Evolutionary conservation across 2,888 invertebrate species (phyloP).

Genomic region (Lissonota sp.): DNA sequence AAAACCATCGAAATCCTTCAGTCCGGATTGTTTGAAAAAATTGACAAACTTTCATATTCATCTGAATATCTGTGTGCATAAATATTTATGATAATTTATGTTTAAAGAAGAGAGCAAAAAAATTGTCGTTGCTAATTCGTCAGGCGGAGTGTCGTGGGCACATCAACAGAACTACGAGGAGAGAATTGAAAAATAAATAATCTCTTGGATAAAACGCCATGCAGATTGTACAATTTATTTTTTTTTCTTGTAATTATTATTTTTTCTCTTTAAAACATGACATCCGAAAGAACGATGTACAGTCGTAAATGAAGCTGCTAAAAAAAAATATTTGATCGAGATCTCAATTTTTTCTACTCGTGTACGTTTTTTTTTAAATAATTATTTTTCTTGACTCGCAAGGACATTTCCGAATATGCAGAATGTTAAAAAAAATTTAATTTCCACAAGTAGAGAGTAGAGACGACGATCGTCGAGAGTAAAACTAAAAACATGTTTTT

Average conservation of each 20-base stretch:
- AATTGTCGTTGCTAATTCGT: slow-evolving; percentile 23
- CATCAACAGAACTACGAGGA: neutral
- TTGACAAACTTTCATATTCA: slow-evolving; percentile 14
- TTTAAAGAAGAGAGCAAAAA: slow-evolving; percentile 20
- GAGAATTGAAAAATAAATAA: neutral
- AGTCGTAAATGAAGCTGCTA: slow-evolving; percentile 48
- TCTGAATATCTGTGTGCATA: neutral
- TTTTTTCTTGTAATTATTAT: neutral
- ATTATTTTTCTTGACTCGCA: no score
- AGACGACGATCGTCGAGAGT: slow-evolving; percentile 8
- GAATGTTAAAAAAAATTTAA: slow-evolving; percentile 2
- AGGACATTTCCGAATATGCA: neutral
- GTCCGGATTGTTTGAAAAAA: slow-evolving; percentile 7
- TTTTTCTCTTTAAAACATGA: slow-evolving; percentile 31
- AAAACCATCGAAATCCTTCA: slow-evolving; percentile 1
- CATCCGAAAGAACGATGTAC: slow-evolving; percentile 33
- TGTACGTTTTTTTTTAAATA: slow-evolving; percentile 6
- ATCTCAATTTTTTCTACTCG: slow-evolving; percentile 13
- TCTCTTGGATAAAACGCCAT: neutral
- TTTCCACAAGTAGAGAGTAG: slow-evolving; percentile 16
- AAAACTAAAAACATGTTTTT: slow-evolving; percentile 11
- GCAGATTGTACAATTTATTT: slow-evolving; percentile 24
- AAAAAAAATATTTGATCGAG: slow-evolving; percentile 10
- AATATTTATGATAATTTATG: slow-evolving; percentile 14
- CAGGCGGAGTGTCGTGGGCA: neutral